phyloP scores from a whole-genome alignment of 2,113 vertebrate species.

The Scomber colias region DNA sequence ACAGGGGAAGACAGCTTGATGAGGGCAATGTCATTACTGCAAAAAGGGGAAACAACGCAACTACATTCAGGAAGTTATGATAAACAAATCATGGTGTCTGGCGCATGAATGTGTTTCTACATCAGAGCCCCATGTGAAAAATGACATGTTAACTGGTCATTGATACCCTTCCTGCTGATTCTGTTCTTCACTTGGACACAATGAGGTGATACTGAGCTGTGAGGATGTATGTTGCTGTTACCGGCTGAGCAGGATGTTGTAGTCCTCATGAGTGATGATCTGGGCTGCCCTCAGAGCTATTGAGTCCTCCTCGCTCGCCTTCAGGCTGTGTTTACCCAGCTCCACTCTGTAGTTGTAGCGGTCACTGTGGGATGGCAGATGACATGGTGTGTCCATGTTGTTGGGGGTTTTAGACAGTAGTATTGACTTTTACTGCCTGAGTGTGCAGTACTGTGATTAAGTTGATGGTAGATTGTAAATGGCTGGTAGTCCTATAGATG shows the following conservation, averaged over 20 bases:
- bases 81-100: background rate
- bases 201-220: background rate
- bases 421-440: slow-evolving; percentile 3
- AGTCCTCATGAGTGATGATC: slow-evolving; percentile 81
- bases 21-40: slow-evolving; percentile 91
- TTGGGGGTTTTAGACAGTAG: background rate
- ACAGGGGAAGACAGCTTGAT: slow-evolving; percentile 85
- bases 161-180: background rate
- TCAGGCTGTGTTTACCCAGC: slow-evolving; percentile 87
- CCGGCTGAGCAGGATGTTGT: slow-evolving; percentile 77
- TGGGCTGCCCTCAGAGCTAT: slow-evolving; percentile 64
- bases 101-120: background rate
- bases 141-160: background rate
- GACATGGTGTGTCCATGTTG: slow-evolving; percentile 1
- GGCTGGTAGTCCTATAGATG: background rate
- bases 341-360: slow-evolving; percentile 81
- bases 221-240: slow-evolving; percentile 34
- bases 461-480: background rate
- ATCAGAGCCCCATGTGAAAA: background rate
- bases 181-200: background rate
- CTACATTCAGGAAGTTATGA: slow-evolving; percentile 11
- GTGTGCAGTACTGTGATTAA: slow-evolving; percentile 6
- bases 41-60: background rate
- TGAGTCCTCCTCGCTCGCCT: slow-evolving; percentile 74
- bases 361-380: slow-evolving; percentile 58